Percentiles rank a stretch among this genome's conserved stretches.
phyloP scores from a whole-genome alignment of 2,797 vertebrate species.

The Chelon labrosus region DNA sequence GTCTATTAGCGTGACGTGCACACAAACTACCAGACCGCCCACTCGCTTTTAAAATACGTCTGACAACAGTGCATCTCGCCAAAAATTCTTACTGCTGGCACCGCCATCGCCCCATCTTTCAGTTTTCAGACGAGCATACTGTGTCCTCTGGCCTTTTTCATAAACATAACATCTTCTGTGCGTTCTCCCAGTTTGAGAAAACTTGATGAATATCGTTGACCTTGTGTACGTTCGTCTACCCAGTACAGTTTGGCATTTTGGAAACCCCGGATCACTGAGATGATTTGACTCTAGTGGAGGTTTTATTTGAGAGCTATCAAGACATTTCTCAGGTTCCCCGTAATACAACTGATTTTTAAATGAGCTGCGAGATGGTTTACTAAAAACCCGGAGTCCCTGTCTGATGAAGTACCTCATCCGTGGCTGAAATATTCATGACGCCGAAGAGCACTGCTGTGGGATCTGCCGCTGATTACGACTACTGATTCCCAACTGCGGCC shows the following conservation, averaged over 20 bases:
- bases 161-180: not conserved
- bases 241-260: not conserved
- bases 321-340: not conserved
- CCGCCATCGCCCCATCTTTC: not conserved
- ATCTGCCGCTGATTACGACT: not conserved
- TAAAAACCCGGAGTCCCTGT: not conserved
- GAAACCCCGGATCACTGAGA: not conserved
- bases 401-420: too few species aligned
- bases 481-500: not conserved
- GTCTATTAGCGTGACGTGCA: not conserved
- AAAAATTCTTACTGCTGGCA: not conserved
- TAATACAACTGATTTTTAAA: not conserved
- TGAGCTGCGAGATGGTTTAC: not conserved
- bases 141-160: not conserved
- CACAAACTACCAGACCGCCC: not conserved
- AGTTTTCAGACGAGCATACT: not conserved
- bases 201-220: conserved; percentile 13
- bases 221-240: conserved; percentile 4
- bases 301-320: not conserved
- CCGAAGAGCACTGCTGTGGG: not conserved
- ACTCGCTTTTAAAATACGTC: conserved; percentile 6
- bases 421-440: too few species aligned
- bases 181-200: not conserved
- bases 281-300: not conserved
- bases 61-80: not conserved